These are phyloP conservation scores for Luffia ferchaultella DNA, from an alignment of 2,888 invertebrate genomes.

Conservation along the genomic window DNA sequence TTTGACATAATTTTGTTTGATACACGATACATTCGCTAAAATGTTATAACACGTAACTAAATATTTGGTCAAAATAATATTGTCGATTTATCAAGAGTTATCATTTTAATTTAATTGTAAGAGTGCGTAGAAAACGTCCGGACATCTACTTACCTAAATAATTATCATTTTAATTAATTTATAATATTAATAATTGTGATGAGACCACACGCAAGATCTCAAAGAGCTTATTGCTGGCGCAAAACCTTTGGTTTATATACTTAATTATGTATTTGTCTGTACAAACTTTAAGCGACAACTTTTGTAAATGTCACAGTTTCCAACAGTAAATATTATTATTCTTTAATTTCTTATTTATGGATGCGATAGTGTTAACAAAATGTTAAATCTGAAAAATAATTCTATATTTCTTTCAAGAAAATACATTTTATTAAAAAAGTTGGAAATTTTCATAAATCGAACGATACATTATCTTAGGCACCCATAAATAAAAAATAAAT, in stretches of 20 bases:
- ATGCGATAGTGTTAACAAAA: no score
- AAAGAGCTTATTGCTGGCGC: no score
- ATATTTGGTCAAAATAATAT: slow-evolving; percentile 45
- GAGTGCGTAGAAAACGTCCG: background rate
- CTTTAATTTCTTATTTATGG: background rate
- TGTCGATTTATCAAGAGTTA: background rate
- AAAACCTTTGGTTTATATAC: background rate
- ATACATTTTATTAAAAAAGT: no score
- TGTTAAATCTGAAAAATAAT: no score
- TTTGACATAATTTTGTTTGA: slow-evolving; percentile 41
- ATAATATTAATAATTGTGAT: background rate
- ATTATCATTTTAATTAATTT: no score
- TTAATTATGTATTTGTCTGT: background rate
- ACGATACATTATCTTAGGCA: background rate
- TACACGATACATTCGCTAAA: background rate
- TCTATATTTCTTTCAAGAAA: no score
- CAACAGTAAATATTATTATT: background rate
- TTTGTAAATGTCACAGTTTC: background rate
- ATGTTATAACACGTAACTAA: slow-evolving; percentile 32
- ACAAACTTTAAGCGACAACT: background rate
- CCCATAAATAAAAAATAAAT: background rate
- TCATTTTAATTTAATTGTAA: background rate
- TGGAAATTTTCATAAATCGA: no score
- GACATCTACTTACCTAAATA: background rate
- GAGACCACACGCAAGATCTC: background rate